Evolutionary conservation across 1,140 invertebrate species (phyloP).

Genomic region (Psilanteris sp.): DNA sequence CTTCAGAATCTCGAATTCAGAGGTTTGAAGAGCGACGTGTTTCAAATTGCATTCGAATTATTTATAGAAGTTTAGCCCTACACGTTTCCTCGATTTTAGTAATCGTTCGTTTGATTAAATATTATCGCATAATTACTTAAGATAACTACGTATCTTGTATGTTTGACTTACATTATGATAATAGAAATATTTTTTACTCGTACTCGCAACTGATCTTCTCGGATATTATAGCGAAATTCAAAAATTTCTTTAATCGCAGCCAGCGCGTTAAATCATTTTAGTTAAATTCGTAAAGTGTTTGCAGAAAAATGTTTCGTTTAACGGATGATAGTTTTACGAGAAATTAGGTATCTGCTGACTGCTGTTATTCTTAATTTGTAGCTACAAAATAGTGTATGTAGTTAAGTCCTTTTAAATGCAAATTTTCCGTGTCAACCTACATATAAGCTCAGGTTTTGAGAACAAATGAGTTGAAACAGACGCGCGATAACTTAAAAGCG

Average conservation of each 20-base stretch:
- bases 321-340: too few species aligned
- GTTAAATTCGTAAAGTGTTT: too few species aligned
- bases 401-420: background rate
- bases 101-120: constrained; percentile 16
- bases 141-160: constrained; percentile 45
- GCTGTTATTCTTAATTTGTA: too few species aligned
- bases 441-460: background rate
- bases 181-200: constrained; percentile 46
- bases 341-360: too few species aligned
- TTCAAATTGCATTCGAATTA: too few species aligned
- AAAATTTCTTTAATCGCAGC: background rate
- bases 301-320: too few species aligned
- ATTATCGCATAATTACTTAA: constrained; percentile 45
- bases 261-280: too few species aligned
- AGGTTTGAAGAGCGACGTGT: too few species aligned
- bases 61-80: too few species aligned
- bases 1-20: too few species aligned
- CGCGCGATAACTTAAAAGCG: constrained; percentile 18
- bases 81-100: too few species aligned
- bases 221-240: constrained; percentile 6
- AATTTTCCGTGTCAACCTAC: background rate
- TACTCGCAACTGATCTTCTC: constrained; percentile 12
- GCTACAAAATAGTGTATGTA: too few species aligned
- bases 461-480: constrained; percentile 10
- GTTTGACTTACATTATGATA: constrained; percentile 54